Evolutionary conservation across 2,113 vertebrate genomes (phyloP).

Genomic region (Mormoops blainvillei): DNA sequence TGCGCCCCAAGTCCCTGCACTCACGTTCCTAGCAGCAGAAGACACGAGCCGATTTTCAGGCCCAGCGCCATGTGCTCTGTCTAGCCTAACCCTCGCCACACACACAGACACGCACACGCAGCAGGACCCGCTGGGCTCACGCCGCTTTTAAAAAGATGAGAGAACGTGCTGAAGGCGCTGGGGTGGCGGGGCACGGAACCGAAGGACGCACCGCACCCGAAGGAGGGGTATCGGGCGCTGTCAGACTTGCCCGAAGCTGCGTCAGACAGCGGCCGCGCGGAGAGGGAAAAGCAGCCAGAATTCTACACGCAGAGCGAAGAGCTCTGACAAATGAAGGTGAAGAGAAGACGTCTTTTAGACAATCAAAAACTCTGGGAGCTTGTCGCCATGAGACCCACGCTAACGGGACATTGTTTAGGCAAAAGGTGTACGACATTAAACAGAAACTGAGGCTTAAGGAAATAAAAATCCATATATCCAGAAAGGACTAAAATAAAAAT

Average conservation of each 20-base stretch:
- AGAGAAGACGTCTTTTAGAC: neutral
- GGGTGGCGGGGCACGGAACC: neutral
- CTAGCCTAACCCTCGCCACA: neutral
- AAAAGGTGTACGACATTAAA: neutral
- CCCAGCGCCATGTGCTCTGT: too few relatives aligned
- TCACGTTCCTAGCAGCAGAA: neutral
- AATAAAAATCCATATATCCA: neutral
- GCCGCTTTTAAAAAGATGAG: neutral
- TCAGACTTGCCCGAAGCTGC: neutral
- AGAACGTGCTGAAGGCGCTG: neutral
- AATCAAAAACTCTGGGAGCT: neutral
- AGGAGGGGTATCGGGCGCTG: neutral
- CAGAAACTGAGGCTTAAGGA: neutral
- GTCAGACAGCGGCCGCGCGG: too few relatives aligned
- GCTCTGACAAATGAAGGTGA: neutral
- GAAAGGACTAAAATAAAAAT: neutral
- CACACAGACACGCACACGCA: too few relatives aligned
- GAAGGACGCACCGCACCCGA: neutral
- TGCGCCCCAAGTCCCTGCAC: neutral
- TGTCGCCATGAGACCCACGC: neutral
- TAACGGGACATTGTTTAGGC: neutral
- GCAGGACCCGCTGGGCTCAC: too few relatives aligned
- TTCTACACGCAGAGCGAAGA: neutral
- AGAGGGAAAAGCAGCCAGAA: neutral
- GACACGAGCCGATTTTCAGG: neutral